phyloP scores from a whole-genome alignment of 2,888 invertebrate species.

The Metacarcinus magister region DNA sequence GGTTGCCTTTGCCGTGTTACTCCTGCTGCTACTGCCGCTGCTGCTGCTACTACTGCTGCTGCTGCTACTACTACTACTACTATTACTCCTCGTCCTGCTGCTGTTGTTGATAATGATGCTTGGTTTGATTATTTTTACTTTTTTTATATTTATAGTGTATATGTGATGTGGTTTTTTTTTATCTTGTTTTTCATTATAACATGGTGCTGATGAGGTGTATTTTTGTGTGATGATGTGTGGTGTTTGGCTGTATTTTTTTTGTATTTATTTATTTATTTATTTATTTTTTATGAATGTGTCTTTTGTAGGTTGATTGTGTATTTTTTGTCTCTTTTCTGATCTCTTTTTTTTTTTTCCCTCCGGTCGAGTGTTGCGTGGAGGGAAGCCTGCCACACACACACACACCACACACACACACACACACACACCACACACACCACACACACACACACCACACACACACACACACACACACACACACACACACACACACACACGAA shows the following conservation, averaged over 20 bases:
- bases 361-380: background rate
- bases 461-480: slow-evolving; percentile 62
- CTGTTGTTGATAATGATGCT: background rate
- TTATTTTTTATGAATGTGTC: slow-evolving; percentile 27
- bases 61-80: background rate
- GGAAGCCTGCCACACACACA: background rate
- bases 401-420: slow-evolving; percentile 59
- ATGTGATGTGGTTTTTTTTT: background rate
- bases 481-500: slow-evolving; percentile 60
- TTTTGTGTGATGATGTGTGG: background rate
- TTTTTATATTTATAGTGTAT: background rate
- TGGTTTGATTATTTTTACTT: background rate
- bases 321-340: background rate
- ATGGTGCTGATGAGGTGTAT: background rate
- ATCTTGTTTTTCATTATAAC: background rate
- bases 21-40: slow-evolving; percentile 39
- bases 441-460: slow-evolving; percentile 65
- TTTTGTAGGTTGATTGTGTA: background rate
- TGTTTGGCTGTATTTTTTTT: background rate
- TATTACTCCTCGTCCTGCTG: too few relatives aligned
- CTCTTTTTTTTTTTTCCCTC: background rate
- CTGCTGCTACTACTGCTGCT: background rate
- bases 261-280: too few relatives aligned
- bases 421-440: slow-evolving; percentile 63
- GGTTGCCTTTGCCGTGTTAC: background rate